These are phyloP conservation scores for Willowsia nigromaculata DNA, from an alignment of 2,888 invertebrate genomes.

Conservation along the genomic window DNA sequence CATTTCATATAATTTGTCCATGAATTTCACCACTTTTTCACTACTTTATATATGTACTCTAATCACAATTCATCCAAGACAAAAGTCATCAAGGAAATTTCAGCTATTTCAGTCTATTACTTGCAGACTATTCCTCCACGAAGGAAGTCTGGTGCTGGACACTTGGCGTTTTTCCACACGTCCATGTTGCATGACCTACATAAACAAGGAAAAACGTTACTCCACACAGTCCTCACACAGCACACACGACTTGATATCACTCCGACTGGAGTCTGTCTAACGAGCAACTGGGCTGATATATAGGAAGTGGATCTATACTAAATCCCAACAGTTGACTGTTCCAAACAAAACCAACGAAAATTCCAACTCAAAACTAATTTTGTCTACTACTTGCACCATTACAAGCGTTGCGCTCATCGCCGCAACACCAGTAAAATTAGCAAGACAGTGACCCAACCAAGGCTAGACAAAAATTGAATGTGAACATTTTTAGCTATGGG, in stretches of 20 bases:
- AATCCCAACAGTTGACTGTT: background rate
- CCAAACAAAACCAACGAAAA: background rate
- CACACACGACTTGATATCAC: background rate
- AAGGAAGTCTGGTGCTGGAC: conserved; percentile 29
- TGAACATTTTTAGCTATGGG: conserved; percentile 12
- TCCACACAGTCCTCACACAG: background rate
- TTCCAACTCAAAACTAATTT: background rate
- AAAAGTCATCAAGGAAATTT: background rate
- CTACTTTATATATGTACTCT: background rate
- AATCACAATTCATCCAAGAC: background rate
- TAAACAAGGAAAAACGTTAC: background rate
- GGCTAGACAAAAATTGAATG: conserved; percentile 59
- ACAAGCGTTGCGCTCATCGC: conserved; percentile 44
- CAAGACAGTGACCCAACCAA: conserved; percentile 64
- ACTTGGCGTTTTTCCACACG: background rate
- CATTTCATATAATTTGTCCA: background rate
- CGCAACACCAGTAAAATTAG: conserved; percentile 55
- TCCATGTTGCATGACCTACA: background rate
- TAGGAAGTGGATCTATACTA: background rate
- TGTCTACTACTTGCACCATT: conserved; percentile 32
- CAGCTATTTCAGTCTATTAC: background rate
- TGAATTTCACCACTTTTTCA: background rate
- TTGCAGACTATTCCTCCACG: background rate
- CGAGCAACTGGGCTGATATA: too few relatives aligned
- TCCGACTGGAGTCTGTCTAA: background rate